These are phyloP conservation scores for Drosophila falleni DNA, from an alignment of 2,888 invertebrate genomes.

Conservation along the genomic window DNA sequence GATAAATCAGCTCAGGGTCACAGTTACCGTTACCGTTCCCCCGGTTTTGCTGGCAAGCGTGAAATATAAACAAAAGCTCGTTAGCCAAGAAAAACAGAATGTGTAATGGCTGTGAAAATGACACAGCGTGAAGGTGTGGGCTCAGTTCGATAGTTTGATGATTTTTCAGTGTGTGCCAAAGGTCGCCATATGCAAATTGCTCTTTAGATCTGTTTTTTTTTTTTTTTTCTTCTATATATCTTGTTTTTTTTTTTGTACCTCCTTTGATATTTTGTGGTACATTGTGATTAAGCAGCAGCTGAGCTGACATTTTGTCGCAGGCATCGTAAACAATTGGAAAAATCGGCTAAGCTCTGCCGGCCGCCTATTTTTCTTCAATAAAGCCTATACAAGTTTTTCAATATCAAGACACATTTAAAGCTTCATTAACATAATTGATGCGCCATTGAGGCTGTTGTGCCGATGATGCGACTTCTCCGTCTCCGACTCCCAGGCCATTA, in stretches of 20 bases:
- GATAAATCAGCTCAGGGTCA: constrained; percentile 71
- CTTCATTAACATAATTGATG: constrained; percentile 80
- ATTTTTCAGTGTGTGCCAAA: constrained; percentile 49
- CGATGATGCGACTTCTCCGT: constrained; percentile 18
- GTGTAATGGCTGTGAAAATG: constrained; percentile 51
- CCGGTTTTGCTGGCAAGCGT: constrained; percentile 28
- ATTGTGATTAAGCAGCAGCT: constrained; percentile 26
- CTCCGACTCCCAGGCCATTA: constrained; percentile 47
- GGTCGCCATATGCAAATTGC: constrained; percentile 69
- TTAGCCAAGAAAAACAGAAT: constrained; percentile 52
- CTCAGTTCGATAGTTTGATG: constrained; percentile 17
- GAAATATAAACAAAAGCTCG: constrained; percentile 53
- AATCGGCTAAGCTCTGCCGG: constrained; percentile 61
- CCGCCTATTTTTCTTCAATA: constrained; percentile 30
- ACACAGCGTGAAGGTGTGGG: constrained; percentile 45
- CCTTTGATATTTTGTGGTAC: constrained; percentile 21
- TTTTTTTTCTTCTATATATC: constrained; percentile 7
- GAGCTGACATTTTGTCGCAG: constrained; percentile 50
- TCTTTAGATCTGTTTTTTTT: too few species aligned
- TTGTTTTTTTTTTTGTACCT: constrained; percentile 2
- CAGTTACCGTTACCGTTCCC: constrained; percentile 25
- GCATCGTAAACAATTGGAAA: constrained; percentile 29
- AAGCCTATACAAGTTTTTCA: constrained; percentile 63
- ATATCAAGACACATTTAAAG: constrained; percentile 74
- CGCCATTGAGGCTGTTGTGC: constrained; percentile 68